Base-by-base conservation (phyloP, 2,888 invertebrate genomes). In the Cosmorhoe ocellata region DNA sequence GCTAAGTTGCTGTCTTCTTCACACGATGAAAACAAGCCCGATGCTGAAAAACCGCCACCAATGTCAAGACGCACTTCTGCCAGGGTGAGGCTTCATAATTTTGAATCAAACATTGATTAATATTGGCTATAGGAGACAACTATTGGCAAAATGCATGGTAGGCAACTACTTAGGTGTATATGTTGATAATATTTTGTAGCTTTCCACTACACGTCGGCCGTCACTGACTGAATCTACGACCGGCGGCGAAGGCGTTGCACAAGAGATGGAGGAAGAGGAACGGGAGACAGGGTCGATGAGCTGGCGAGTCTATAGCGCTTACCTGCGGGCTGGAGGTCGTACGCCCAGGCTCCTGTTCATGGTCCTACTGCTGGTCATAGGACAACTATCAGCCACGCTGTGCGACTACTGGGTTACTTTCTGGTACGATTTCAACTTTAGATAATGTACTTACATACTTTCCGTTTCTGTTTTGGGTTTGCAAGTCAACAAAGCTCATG, bases 371-470 rank as follows among this genome's bases (percentile, higher is more conserved):
- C 92, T 94, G 28, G 52, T 95, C 0, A 53, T 93, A 6, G 92
- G 94, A 0, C 94, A 95, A 71, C 71, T 91, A 0, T 86, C 93
- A 6, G 93, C 94, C 0, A 95, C 94, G 28, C 92, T 93, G 0
- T 93, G 93, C 5, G 96, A 96, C 71, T 95, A 93, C 66, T 96
- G 95, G 91, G 92, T 96, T 7, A 94, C 94, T 4, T 93, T 92
- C 69, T 96, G 95, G 95, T 93, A 75, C 67, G 70, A 52, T 36
- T 37, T 44, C 42, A 32, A 7, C 26, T 11, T 10, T 26, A 11
- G 11, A 1, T 9, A 33, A 26, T 26, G 1, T 24, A 24, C 24
- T 24, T 24, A 18, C 7, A 24, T 24, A 4, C 5, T 18, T 3
- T 18, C 1, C n/a, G 28, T n/a, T n/a, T 5, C 18, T 18, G n/a